Percentiles rank a stretch among this genome's conserved stretches.
Conservation (phyloP, 2,113 vertebrate species). For the Penelope pileata region DNA sequence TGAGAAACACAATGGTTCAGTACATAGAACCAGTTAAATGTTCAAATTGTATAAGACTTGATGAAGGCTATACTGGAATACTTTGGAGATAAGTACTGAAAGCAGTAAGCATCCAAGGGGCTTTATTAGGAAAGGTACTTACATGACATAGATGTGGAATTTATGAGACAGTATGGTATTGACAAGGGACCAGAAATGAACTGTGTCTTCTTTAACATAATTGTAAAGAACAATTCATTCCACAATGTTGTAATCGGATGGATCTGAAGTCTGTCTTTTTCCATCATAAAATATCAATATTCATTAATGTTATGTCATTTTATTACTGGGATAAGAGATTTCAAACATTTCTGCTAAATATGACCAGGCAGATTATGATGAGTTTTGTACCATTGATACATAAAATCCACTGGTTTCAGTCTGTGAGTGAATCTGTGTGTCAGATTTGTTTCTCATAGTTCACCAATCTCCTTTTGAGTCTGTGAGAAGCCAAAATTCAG, state of each 20-base stretch:
- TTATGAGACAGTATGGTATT: not conserved
- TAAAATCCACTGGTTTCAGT: slow-evolving; percentile 34
- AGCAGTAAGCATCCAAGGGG: not conserved
- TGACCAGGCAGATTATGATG: not conserved
- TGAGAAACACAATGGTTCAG: not conserved
- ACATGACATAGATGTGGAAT: not conserved
- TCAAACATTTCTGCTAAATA: slow-evolving; percentile 13
- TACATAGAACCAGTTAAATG: not conserved
- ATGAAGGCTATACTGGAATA: not conserved
- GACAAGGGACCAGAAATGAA: not conserved
- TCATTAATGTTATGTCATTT: not conserved
- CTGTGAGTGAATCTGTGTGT: not conserved
- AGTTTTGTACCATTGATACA: not conserved
- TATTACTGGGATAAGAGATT: not conserved
- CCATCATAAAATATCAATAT: not conserved
- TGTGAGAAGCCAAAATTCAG: slow-evolving; percentile 47
- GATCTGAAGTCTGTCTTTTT: not conserved
- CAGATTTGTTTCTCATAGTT: slow-evolving; percentile 45
- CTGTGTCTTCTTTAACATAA: not conserved
- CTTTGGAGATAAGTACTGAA: not conserved
- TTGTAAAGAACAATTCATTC: not conserved
- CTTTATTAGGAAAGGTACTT: not conserved
- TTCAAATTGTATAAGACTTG: not conserved
- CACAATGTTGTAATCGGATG: not conserved
- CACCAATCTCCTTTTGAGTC: slow-evolving; percentile 48